Evolutionary conservation across 23 tunicate species (phyloP).

Genomic region (Clavelina lepadiformis): DNA sequence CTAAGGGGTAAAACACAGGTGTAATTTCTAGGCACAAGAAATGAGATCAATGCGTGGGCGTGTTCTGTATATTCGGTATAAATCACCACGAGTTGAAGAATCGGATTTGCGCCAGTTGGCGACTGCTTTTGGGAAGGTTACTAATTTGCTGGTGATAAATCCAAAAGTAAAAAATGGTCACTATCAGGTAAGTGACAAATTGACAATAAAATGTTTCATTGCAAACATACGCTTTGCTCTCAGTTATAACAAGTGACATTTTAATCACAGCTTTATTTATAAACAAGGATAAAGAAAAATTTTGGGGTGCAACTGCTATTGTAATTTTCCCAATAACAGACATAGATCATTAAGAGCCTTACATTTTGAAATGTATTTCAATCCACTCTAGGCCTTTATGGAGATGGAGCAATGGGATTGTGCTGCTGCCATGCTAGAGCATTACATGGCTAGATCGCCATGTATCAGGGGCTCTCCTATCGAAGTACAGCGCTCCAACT

Average conservation of each 20-base stretch:
- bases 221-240: too few relatives aligned
- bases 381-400: conserved; percentile 45
- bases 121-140: conserved; percentile 60
- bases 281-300: too few relatives aligned
- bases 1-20: too few relatives aligned
- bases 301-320: too few relatives aligned
- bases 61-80: conserved; percentile 66
- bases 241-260: too few relatives aligned
- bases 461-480: conserved; percentile 37
- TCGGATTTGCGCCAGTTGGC: conserved; percentile 56
- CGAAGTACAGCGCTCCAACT: conserved; percentile 55
- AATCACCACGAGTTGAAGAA: conserved; percentile 48
- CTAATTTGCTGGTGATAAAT: conserved; percentile 46
- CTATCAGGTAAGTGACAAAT: conserved; percentile 70
- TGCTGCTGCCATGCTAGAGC: conserved; percentile 92
- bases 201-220: too few relatives aligned
- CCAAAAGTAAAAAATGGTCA: conserved; percentile 57
- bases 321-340: too few relatives aligned
- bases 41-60: conserved; percentile 64
- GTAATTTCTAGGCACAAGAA: conserved; percentile 34
- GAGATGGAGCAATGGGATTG: conserved; percentile 75
- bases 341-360: too few relatives aligned
- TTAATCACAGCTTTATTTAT: too few relatives aligned
- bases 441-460: conserved; percentile 58
- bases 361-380: too few relatives aligned